Evolutionary conservation across 2,797 vertebrate genomes (phyloP).

Genomic region (Tokudaia tokunoshimensis): DNA sequence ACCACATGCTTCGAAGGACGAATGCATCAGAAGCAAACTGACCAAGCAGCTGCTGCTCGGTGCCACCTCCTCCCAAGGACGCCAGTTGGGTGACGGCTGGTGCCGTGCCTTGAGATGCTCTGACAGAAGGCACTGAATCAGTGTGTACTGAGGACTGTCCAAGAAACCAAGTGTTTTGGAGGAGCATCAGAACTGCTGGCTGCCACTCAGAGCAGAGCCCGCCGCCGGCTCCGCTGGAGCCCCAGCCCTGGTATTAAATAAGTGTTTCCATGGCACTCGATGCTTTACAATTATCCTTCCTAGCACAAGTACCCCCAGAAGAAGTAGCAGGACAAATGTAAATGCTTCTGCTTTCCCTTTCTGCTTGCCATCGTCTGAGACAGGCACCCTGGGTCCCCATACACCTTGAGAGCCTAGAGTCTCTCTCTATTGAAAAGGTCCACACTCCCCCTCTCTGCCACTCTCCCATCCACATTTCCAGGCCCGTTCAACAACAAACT

Average conservation of each 20-base stretch:
- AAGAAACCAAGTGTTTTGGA: conserved; percentile 77
- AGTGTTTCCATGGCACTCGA: conserved; percentile 79
- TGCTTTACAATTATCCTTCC: conserved; percentile 70
- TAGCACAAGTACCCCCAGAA: conserved; percentile 49
- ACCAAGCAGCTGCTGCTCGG: background rate
- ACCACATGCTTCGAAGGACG: background rate
- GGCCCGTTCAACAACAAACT: background rate
- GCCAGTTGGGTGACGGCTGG: conserved; percentile 62
- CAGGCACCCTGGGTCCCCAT: background rate
- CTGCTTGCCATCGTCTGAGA: background rate
- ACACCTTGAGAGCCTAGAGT: background rate
- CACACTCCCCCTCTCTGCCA: background rate
- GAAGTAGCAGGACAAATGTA: conserved; percentile 4
- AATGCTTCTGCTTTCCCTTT: conserved; percentile 10
- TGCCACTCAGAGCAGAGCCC: conserved; percentile 17
- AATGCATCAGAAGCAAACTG: conserved; percentile 24
- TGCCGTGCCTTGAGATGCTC: conserved; percentile 63
- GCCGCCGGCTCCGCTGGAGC: background rate
- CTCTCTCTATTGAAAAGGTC: too few relatives aligned
- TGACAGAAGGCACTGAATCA: conserved; percentile 77
- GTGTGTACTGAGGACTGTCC: conserved; percentile 64
- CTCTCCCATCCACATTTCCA: background rate
- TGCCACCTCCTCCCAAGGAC: conserved; percentile 54
- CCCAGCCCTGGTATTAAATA: conserved; percentile 54
- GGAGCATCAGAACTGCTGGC: conserved; percentile 51